phyloP scores from a whole-genome alignment of 2,797 vertebrate genomes.

The Danio albolineatus region DNA sequence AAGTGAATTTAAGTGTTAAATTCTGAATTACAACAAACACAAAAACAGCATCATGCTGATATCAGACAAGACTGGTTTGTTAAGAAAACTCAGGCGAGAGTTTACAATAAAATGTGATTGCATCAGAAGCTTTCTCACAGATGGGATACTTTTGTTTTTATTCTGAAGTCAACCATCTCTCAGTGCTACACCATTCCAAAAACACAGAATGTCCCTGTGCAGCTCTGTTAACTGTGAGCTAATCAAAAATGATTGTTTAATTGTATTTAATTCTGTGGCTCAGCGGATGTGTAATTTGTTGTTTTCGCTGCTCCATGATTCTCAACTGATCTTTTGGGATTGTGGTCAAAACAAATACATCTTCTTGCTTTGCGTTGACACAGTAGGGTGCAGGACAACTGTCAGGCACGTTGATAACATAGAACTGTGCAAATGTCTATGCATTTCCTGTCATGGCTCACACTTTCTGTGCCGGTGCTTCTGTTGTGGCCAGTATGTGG shows the following conservation, averaged over 20 bases:
- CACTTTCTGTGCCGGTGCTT: slow-evolving; percentile 11
- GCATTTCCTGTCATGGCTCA: not conserved
- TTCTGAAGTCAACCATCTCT: not conserved
- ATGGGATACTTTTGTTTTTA: slow-evolving; percentile 25
- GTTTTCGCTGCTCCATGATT: slow-evolving; percentile 42
- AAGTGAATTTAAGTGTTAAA: not conserved
- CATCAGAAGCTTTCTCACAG: slow-evolving; percentile 6
- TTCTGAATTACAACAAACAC: not conserved
- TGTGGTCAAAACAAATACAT: slow-evolving; percentile 46
- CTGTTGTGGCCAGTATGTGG: slow-evolving; percentile 20
- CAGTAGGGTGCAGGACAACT: slow-evolving; percentile 3
- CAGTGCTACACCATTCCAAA: not conserved
- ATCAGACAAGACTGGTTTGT: not conserved
- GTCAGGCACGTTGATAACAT: not conserved
- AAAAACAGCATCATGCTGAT: not conserved
- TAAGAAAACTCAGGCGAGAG: not conserved
- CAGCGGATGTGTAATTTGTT: slow-evolving; percentile 31
- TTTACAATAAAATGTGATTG: slow-evolving; percentile 14
- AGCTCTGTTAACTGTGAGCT: slow-evolving; percentile 40
- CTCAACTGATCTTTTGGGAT: slow-evolving; percentile 41
- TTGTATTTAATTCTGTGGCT: slow-evolving; percentile 49
- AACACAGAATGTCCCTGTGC: not conserved
- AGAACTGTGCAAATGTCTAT: slow-evolving; percentile 45
- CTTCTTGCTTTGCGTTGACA: not conserved
- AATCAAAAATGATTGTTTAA: slow-evolving; percentile 47